These are phyloP conservation scores for Larimichthys crocea DNA, from an alignment of 2,113 vertebrate species.

Conservation along the genomic window DNA sequence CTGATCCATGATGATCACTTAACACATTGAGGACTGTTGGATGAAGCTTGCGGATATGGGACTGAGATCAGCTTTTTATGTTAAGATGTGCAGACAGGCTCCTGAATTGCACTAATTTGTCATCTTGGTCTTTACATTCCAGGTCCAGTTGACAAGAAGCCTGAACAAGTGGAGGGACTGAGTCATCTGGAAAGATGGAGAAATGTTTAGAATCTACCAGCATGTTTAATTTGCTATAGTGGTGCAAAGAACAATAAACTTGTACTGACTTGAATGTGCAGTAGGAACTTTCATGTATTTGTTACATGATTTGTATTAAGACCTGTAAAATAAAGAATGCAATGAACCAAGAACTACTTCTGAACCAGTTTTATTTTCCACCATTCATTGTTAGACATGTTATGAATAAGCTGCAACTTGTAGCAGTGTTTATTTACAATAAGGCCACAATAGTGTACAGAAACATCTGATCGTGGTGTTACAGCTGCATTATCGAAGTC, in stretches of 20 bases:
- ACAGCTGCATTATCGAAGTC: not conserved
- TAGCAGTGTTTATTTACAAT: constrained; percentile 28
- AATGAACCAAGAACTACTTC: not conserved
- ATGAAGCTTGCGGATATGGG: constrained; percentile 94
- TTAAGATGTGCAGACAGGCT: rapidly evolving
- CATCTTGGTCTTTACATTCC: not conserved
- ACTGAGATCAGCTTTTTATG: constrained; percentile 84
- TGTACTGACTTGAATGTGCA: not conserved
- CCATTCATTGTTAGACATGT: not conserved
- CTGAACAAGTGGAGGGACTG: too few relatives aligned
- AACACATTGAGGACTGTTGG: constrained; percentile 82
- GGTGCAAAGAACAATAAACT: too few relatives aligned
- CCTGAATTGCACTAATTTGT: not conserved
- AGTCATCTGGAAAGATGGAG: too few relatives aligned
- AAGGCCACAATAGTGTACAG: constrained; percentile 37
- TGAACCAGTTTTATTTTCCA: not conserved
- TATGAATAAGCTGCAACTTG: not conserved
- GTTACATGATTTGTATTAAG: too few relatives aligned
- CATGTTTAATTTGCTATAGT: too few relatives aligned
- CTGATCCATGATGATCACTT: constrained; percentile 86
- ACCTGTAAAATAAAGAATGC: not conserved
- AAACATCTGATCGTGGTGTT: not conserved
- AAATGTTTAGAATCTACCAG: too few relatives aligned
- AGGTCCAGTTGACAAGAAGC: not conserved
- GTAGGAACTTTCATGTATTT: too few relatives aligned